A percentile compares a stretch with the other conserved stretches of the same genome.
These are phyloP conservation scores for Belgica antarctica DNA, from an alignment of 2,888 invertebrate genomes.

Conservation along the genomic window DNA sequence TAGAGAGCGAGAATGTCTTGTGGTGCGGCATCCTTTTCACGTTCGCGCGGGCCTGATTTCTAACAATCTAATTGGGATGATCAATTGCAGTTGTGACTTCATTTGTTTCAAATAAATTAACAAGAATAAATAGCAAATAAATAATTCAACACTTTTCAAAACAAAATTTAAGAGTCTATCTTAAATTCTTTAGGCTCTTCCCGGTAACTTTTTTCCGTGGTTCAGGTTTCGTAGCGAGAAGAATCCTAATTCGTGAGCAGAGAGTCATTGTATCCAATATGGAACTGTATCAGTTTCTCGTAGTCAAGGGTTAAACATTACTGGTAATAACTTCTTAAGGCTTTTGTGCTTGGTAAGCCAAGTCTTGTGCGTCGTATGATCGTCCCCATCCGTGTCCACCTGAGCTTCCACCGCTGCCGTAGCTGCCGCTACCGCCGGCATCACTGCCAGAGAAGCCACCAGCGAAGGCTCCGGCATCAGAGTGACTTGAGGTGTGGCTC, in stretches of 20 bases:
- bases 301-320: conserved; percentile 45
- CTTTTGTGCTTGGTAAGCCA: conserved; percentile 77
- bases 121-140: conserved; percentile 49
- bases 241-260: conserved; percentile 40
- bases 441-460: conserved; percentile 58
- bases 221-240: not conserved
- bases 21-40: not conserved
- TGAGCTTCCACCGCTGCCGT: conserved; percentile 65
- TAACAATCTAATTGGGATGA: conserved; percentile 46
- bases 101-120: conserved; percentile 47
- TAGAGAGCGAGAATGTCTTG: not conserved
- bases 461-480: conserved; percentile 61
- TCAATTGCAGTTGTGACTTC: conserved; percentile 46
- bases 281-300: conserved; percentile 44
- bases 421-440: conserved; percentile 56
- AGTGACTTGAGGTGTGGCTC: conserved; percentile 67
- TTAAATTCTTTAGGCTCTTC: conserved; percentile 45
- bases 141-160: conserved; percentile 43
- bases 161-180: not conserved
- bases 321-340: conserved; percentile 57
- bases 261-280: conserved; percentile 42
- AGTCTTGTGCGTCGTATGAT: conserved; percentile 69
- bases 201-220: conserved; percentile 46
- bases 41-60: conserved; percentile 49
- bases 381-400: conserved; percentile 72